Percentiles rank a stretch among this genome's conserved stretches.
phyloP scores from a whole-genome alignment of 2,113 vertebrate genomes.

The Circaetus cinerascens region DNA sequence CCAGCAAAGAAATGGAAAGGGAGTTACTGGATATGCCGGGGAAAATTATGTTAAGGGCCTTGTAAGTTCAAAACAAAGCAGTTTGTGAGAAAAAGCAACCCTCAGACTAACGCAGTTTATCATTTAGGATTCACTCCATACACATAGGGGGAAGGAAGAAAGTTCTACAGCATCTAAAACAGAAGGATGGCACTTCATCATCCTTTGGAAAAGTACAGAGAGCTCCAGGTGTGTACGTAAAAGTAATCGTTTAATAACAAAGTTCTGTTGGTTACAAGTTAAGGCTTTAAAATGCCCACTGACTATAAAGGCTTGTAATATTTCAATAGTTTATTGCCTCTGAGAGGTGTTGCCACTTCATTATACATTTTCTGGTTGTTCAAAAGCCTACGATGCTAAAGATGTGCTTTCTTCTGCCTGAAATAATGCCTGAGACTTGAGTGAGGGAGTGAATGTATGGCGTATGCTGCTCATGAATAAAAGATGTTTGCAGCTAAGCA shows the following conservation, averaged over 20 bases:
- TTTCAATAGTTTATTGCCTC: conserved; percentile 27
- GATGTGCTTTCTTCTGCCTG: conserved; percentile 58
- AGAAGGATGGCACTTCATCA: neutral
- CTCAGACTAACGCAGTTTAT: neutral
- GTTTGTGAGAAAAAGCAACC: neutral
- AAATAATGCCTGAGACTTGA: conserved; percentile 59
- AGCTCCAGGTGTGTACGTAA: neutral
- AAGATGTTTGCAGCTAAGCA: conserved; percentile 61
- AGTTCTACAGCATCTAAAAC: neutral
- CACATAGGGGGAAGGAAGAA: neutral
- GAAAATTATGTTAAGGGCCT: neutral
- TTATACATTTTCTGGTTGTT: conserved; percentile 50
- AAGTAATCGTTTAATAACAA: neutral
- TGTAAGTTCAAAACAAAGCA: neutral
- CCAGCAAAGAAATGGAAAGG: neutral
- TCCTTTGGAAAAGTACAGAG: neutral
- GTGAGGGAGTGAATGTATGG: neutral
- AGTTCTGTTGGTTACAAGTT: neutral
- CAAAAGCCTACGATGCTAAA: conserved; percentile 26
- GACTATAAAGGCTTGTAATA: conserved; percentile 12
- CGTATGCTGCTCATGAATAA: conserved; percentile 66
- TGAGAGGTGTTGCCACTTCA: conserved; percentile 30
- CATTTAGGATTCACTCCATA: neutral
- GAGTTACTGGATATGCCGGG: neutral
- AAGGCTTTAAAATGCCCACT: neutral